Evolutionary conservation across 2,888 invertebrate genomes (phyloP).

Genomic region (Stenichneumon culpator): DNA sequence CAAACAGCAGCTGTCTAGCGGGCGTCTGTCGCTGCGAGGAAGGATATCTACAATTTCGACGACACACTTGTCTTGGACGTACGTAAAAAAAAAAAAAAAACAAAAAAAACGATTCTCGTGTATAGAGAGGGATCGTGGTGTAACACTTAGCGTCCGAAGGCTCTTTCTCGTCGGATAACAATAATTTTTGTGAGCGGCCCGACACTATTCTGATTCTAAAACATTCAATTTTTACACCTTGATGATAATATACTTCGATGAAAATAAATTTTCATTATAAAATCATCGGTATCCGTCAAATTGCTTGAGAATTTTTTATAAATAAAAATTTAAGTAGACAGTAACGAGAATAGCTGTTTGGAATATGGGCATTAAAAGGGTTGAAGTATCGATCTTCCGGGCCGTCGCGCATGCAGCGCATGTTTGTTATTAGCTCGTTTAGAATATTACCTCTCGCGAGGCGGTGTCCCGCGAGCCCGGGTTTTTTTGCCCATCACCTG

Average conservation of each 20-base stretch:
- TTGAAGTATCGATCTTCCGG: background rate
- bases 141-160: background rate
- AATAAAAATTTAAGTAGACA: background rate
- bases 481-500: conserved; percentile 13
- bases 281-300: background rate
- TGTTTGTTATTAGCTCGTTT: background rate
- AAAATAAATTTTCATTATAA: background rate
- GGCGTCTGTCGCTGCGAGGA: conserved; percentile 94
- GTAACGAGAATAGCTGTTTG: background rate
- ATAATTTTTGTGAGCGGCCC: background rate
- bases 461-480: background rate
- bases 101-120: background rate
- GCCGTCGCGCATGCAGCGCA: background rate
- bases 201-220: background rate
- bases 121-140: background rate
- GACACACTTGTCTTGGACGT: conserved; percentile 96
- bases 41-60: conserved; percentile 94
- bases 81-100: conserved; percentile 86
- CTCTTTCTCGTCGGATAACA: background rate
- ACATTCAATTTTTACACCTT: too few relatives aligned
- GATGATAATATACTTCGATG: too few relatives aligned
- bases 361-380: background rate
- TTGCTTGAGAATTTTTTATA: background rate
- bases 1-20: conserved; percentile 94
- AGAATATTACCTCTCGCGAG: conserved; percentile 14